A percentile compares a stretch with the other conserved stretches of the same genome.
These are phyloP conservation scores for Tanypteryx hageni DNA, from an alignment of 2,888 invertebrate species.

Conservation along the genomic window DNA sequence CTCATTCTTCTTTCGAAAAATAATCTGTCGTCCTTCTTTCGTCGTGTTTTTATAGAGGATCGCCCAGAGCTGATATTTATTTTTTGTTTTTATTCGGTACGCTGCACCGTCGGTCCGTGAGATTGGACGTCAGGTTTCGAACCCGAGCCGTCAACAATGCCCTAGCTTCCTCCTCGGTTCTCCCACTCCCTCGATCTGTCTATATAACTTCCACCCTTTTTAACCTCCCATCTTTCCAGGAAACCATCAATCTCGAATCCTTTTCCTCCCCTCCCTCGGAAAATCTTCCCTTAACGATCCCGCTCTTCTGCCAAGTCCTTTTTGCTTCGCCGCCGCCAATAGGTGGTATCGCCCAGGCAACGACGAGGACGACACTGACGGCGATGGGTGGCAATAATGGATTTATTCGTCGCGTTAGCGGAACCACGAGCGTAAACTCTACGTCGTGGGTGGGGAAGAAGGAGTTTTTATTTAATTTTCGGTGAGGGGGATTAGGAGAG, in stretches of 20 bases:
- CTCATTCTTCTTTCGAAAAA: neutral
- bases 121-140: slow-evolving; percentile 14
- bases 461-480: neutral
- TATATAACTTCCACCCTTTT: neutral
- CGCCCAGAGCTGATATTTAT: neutral
- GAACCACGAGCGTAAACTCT: neutral
- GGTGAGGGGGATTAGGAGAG: neutral
- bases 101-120: neutral
- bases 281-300: slow-evolving; percentile 11
- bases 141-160: neutral
- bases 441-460: neutral
- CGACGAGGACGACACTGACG: neutral
- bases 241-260: slow-evolving; percentile 17
- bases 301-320: neutral
- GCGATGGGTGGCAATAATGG: neutral
- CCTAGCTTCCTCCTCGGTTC: neutral
- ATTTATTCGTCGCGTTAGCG: slow-evolving; percentile 14
- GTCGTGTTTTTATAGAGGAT: neutral
- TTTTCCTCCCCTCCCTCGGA: neutral
- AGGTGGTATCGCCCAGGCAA: neutral
- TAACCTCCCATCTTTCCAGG: neutral
- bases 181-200: neutral
- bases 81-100: neutral
- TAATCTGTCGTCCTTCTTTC: neutral
- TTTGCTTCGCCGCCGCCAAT: neutral